Conservation (phyloP, 2,113 vertebrate genomes). For the Equus przewalskii region DNA sequence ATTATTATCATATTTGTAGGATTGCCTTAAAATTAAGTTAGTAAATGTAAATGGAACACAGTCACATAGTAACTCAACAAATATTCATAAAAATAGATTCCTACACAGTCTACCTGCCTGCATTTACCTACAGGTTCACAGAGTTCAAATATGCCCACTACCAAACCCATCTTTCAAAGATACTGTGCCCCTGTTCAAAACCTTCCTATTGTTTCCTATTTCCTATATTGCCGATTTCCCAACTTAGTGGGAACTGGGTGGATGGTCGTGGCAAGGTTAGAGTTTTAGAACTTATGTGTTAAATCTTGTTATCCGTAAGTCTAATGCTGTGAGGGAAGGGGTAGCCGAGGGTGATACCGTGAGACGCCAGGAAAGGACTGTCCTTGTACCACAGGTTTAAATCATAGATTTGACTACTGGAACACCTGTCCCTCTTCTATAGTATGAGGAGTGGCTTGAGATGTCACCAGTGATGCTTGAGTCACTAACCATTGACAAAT, state of each 20-base stretch:
- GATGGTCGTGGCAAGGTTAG: not conserved
- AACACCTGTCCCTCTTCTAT: not conserved
- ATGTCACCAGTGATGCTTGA: not conserved
- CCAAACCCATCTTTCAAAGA: not conserved
- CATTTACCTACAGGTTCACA: not conserved
- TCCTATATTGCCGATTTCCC: not conserved
- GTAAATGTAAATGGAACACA: not conserved
- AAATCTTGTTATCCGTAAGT: not conserved
- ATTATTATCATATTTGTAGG: slow-evolving; percentile 22
- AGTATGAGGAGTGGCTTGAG: not conserved
- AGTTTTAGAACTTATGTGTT: not conserved
- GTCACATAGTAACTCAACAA: not conserved
- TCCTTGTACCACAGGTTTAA: not conserved
- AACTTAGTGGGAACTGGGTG: not conserved
- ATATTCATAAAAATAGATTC: not conserved
- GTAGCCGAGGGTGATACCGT: not conserved
- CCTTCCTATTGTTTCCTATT: not conserved
- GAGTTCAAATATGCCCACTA: not conserved
- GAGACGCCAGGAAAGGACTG: not conserved
- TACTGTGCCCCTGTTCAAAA: not conserved
- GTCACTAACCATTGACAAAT: too few species aligned
- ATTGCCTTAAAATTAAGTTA: not conserved
- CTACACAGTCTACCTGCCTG: not conserved
- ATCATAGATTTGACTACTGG: not conserved
- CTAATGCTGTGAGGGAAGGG: not conserved